Evolutionary conservation across 1,140 invertebrate genomes (phyloP), one percentile per base, ranked within the genome.

Genomic region (Drosophila rufa): DNA sequence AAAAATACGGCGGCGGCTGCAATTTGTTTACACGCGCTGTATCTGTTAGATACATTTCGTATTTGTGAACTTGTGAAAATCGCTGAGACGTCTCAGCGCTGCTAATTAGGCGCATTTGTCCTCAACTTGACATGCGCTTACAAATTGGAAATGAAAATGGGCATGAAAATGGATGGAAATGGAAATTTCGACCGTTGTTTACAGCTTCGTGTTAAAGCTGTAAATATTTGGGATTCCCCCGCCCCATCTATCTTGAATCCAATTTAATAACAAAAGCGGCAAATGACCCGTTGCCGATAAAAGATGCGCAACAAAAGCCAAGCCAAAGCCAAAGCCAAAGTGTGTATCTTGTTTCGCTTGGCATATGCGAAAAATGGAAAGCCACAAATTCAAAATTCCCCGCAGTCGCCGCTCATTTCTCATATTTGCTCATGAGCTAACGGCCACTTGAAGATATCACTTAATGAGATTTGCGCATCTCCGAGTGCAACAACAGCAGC

Each of bases 391-490:
- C 45, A 64, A 80, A 84, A 82, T 73, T 67, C 80, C 46, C 47
- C 14, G 45, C 56, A 46, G 55, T 79, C 67, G 40, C 56, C 55
- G 66, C 76, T 55, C 84, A 89, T 89, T 79, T 89, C 70, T 84
- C 85, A 87, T 87, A 90, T 68, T 70, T 38, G 66, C 69, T 43
- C 50, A 59, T 67, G 40, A 82, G 79, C 86, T 82, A 90, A 90
- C 86, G 85, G 85, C 67, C 85, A 90, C 85, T 90, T 90, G 86
- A 90, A 90, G 85, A 90, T 90, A 90, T 90, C 85, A 90, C 85
- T 90, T 90, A 90, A 90, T 90, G 85, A 90, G 85, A 90, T 90
- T 90, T 90, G 86, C 81, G 85, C 85, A 90, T 90, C 85, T 90
- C 66, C 71, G 48, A 82, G 68, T 90, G 85, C 85, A 90, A 85